Evolutionary conservation across 2,797 vertebrate species (phyloP).

Genomic region (Leucoraja ocellata): DNA sequence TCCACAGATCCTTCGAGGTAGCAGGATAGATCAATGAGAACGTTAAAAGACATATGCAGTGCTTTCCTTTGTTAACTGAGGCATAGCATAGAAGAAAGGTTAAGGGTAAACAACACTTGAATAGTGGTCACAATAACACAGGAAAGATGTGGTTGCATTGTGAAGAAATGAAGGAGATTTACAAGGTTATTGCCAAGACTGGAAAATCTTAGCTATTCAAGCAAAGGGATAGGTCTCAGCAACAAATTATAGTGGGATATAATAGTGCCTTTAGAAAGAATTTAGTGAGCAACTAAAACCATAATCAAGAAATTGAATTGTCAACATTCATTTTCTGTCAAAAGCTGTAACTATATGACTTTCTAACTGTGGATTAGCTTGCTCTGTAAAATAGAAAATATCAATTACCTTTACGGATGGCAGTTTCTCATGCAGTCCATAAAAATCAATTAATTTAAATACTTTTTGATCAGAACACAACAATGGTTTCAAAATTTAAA

Average conservation of each 20-base stretch:
- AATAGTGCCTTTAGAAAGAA: background rate
- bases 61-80: too few relatives aligned
- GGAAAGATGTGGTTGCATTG: too few relatives aligned
- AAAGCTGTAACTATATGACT: background rate
- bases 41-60: too few relatives aligned
- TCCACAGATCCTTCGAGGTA: too few relatives aligned
- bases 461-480: background rate
- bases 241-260: background rate
- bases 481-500: background rate
- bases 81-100: too few relatives aligned
- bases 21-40: too few relatives aligned
- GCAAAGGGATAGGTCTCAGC: too few relatives aligned
- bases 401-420: background rate
- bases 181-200: too few relatives aligned
- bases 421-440: background rate
- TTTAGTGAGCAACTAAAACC: background rate
- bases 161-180: too few relatives aligned
- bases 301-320: background rate
- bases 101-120: too few relatives aligned
- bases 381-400: background rate
- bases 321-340: background rate
- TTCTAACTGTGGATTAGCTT: background rate
- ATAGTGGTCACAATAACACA: too few relatives aligned
- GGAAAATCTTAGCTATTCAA: too few relatives aligned
- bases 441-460: background rate